These are phyloP conservation scores for Chymomyza caudatula DNA, from an alignment of 2,888 invertebrate species.

Conservation along the genomic window DNA sequence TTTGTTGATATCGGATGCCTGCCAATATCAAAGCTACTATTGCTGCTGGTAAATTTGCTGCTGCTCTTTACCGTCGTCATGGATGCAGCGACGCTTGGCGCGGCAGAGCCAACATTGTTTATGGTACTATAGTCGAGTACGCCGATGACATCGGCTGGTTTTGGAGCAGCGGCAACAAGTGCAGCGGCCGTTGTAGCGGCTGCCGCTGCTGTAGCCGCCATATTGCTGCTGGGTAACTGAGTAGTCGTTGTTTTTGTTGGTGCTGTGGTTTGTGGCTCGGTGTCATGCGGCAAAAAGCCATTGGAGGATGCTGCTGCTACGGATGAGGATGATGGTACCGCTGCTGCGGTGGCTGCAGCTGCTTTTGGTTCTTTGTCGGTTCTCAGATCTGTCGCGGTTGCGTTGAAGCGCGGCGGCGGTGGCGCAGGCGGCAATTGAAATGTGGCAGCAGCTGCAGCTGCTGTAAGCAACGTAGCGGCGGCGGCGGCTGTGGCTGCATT, in stretches of 20 bases:
- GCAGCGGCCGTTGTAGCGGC: conserved; percentile 43
- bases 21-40: conserved; percentile 66
- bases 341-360: conserved; percentile 12
- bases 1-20: conserved; percentile 69
- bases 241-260: conserved; percentile 37
- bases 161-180: conserved; percentile 40
- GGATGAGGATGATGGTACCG: conserved; percentile 25
- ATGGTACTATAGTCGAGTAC: conserved; percentile 69
- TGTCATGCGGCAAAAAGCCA: conserved; percentile 51
- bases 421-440: conserved; percentile 61
- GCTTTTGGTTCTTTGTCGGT: background rate
- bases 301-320: conserved; percentile 44
- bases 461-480: conserved; percentile 51
- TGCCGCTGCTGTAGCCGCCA: conserved; percentile 41
- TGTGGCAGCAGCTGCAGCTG: conserved; percentile 61
- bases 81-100: conserved; percentile 34
- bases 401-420: conserved; percentile 40
- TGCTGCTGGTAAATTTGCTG: conserved; percentile 31
- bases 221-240: conserved; percentile 41
- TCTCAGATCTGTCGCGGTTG: background rate
- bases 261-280: conserved; percentile 38
- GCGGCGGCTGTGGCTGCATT: conserved; percentile 60
- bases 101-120: conserved; percentile 17
- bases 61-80: conserved; percentile 35
- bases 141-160: conserved; percentile 50